These are phyloP conservation scores for Trematomus loennbergii DNA, from an alignment of 2,113 vertebrate genomes.

Conservation along the genomic window DNA sequence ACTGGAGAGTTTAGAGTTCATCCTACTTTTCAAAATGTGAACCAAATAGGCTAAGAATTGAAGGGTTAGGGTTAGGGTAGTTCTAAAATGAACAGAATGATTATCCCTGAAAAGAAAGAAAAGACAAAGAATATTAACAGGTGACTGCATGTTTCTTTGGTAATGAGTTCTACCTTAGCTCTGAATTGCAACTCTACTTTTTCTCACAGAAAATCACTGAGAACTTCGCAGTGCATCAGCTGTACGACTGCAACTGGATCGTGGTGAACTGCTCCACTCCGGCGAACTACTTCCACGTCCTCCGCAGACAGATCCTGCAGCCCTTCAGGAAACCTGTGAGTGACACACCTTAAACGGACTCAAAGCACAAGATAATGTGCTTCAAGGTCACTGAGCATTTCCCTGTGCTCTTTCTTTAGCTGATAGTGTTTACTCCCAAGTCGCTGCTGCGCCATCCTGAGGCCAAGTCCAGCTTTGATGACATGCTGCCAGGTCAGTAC, in stretches of 20 bases:
- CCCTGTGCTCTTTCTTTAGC: constrained; percentile 77
- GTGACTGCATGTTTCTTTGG: too few species aligned
- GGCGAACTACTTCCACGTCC: constrained; percentile 94
- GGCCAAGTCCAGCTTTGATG: constrained; percentile 92
- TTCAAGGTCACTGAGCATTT: background rate
- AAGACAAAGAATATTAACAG: background rate
- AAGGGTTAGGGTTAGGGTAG: background rate
- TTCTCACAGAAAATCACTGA: constrained; percentile 83
- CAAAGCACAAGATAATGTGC: accelerated
- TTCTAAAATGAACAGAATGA: background rate
- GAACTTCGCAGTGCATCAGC: constrained; percentile 90
- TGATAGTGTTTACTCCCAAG: constrained; percentile 95
- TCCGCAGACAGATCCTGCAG: constrained; percentile 92
- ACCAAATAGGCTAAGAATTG: too few species aligned
- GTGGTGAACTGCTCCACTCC: constrained; percentile 95
- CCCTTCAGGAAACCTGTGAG: constrained; percentile 95
- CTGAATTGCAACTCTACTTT: background rate
- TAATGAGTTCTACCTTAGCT: background rate
- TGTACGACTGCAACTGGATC: constrained; percentile 96
- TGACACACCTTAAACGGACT: background rate
- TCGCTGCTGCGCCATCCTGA: constrained; percentile 93
- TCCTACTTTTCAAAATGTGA: too few species aligned
- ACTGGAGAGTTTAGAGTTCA: too few species aligned
- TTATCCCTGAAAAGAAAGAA: background rate
- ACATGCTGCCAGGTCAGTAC: constrained; percentile 90